Conservation (phyloP, 2,888 invertebrate genomes). For the Altica lythri region DNA sequence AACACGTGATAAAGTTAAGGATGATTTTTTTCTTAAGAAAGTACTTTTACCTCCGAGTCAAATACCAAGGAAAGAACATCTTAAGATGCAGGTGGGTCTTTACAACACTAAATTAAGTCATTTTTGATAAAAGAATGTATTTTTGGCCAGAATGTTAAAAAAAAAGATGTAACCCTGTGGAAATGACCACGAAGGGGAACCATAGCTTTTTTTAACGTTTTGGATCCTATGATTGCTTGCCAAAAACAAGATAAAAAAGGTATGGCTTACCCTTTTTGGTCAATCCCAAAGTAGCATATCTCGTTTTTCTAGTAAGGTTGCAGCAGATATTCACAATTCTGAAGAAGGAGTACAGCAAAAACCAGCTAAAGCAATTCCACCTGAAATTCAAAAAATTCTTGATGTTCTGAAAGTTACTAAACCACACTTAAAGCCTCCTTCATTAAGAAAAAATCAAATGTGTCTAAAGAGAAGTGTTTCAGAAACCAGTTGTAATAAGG, state of each 20-base stretch:
- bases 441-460: slow-evolving; percentile 25
- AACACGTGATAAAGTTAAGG: slow-evolving; percentile 14
- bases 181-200: too few relatives aligned
- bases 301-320: slow-evolving; percentile 40
- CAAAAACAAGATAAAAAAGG: too few relatives aligned
- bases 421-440: slow-evolving; percentile 22
- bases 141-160: not conserved
- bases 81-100: slow-evolving; percentile 18
- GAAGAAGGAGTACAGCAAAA: slow-evolving; percentile 17
- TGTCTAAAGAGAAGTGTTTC: slow-evolving; percentile 27
- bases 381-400: slow-evolving; percentile 38
- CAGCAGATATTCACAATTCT: slow-evolving; percentile 34
- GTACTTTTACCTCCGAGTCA: slow-evolving; percentile 18
- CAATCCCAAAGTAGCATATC: not conserved
- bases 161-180: not conserved
- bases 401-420: slow-evolving; percentile 35
- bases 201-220: not conserved
- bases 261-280: not conserved
- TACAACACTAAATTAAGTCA: too few relatives aligned
- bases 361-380: slow-evolving; percentile 26
- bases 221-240: not conserved
- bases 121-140: not conserved
- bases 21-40: slow-evolving; percentile 20
- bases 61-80: slow-evolving; percentile 8
- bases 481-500: slow-evolving; percentile 27